phyloP scores from a whole-genome alignment of 2,797 vertebrate species.

The Pogoniulus pusillus region DNA sequence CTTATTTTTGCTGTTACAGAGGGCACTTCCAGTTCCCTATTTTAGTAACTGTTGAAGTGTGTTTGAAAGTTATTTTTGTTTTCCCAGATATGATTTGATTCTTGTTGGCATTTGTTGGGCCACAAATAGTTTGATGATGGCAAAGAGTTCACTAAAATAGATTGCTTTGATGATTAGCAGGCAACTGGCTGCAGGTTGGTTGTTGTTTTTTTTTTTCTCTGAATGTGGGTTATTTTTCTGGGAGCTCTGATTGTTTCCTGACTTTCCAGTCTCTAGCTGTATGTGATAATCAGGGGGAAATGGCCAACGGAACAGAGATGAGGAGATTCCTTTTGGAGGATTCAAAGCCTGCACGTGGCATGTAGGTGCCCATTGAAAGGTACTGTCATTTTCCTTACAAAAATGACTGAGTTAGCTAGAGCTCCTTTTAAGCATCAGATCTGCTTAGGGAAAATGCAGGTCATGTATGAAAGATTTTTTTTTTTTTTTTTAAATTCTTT shows the following conservation, averaged over 20 bases:
- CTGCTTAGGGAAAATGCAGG: background rate
- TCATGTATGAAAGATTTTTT: background rate
- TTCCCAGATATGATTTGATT: background rate
- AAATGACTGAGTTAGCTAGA: background rate
- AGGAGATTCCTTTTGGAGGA: background rate
- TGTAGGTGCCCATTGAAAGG: background rate
- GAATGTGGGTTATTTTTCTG: background rate
- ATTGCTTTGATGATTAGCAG: background rate
- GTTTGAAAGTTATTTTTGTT: background rate
- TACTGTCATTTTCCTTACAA: background rate
- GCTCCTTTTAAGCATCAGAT: background rate
- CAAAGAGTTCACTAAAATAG: background rate
- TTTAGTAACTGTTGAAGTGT: background rate
- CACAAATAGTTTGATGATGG: background rate
- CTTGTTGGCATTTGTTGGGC: background rate
- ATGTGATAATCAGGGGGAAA: background rate
- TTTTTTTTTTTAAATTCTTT: background rate
- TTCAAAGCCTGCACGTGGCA: accelerated
- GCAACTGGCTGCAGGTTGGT: background rate
- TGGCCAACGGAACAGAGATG: background rate
- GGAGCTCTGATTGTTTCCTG: background rate
- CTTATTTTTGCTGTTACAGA: background rate
- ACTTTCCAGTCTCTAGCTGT: background rate
- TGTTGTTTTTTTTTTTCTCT: background rate
- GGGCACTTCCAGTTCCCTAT: background rate